These are phyloP conservation scores for Onchidella celtica DNA, from an alignment of 2,888 invertebrate species.

Conservation along the genomic window DNA sequence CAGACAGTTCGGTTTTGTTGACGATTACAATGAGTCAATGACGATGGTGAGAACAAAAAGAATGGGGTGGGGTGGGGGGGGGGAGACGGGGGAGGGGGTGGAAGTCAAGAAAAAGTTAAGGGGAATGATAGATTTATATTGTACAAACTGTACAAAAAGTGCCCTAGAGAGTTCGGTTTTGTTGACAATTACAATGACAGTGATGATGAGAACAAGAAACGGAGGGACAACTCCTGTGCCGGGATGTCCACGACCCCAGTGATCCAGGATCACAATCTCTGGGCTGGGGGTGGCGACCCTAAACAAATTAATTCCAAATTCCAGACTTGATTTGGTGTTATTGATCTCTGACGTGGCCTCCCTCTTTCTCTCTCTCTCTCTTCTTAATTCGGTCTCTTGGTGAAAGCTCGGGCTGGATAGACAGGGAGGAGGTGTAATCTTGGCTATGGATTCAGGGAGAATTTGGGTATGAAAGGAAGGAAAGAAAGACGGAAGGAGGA, in stretches of 20 bases:
- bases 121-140: too few relatives aligned
- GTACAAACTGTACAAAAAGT: too few relatives aligned
- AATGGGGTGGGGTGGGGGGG: too few relatives aligned
- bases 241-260: neutral
- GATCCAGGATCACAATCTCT: constrained; percentile 1
- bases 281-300: constrained; percentile 15
- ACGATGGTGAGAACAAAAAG: too few relatives aligned
- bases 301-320: constrained; percentile 48
- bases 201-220: neutral
- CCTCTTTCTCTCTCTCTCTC: too few relatives aligned
- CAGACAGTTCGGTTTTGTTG: too few relatives aligned
- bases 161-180: too few relatives aligned
- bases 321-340: constrained; percentile 44
- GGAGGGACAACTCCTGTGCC: neutral
- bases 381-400: constrained; percentile 24
- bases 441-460: neutral
- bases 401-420: neutral
- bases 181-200: neutral
- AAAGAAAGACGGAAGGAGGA: neutral
- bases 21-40: too few relatives aligned
- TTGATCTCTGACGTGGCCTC: constrained; percentile 40
- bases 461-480: neutral
- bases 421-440: neutral
- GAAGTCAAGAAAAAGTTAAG: too few relatives aligned
- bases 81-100: too few relatives aligned